These are phyloP conservation scores for zebrafish (Danio rerio) DNA, from an alignment of 2,113 vertebrate genomes.

Conservation along the genomic window GRCz12tu NC_133198.1:11370001-11370500, in stretches of 20 bases:
- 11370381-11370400: slow-evolving; percentile 47
- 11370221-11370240: slow-evolving; percentile 45
- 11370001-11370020: slow-evolving; percentile 8
- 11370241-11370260: slow-evolving; percentile 37
- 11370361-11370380: slow-evolving; percentile 11
- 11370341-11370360: slow-evolving; percentile 35
- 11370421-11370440: slow-evolving; percentile 26
- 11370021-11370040: neutral
- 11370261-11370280: slow-evolving; percentile 44
- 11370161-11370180: slow-evolving; percentile 31
- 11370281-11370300: slow-evolving; percentile 48
- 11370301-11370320: slow-evolving; percentile 39
- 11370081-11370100: neutral
- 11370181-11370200: slow-evolving; percentile 51
- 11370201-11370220: slow-evolving; percentile 47
- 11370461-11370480: slow-evolving; percentile 16
- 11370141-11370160: slow-evolving; percentile 1
- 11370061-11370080: neutral
- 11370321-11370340: slow-evolving; percentile 44
- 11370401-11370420: slow-evolving; percentile 46
- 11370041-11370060: neutral
- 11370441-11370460: slow-evolving; percentile 18
- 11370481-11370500: neutral
- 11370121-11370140: slow-evolving; percentile 4
- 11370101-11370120: neutral